Percentiles rank a stretch among this genome's conserved stretches.
phyloP scores from a whole-genome alignment of 2,113 vertebrate genomes.

The Anguilla japonica region DNA sequence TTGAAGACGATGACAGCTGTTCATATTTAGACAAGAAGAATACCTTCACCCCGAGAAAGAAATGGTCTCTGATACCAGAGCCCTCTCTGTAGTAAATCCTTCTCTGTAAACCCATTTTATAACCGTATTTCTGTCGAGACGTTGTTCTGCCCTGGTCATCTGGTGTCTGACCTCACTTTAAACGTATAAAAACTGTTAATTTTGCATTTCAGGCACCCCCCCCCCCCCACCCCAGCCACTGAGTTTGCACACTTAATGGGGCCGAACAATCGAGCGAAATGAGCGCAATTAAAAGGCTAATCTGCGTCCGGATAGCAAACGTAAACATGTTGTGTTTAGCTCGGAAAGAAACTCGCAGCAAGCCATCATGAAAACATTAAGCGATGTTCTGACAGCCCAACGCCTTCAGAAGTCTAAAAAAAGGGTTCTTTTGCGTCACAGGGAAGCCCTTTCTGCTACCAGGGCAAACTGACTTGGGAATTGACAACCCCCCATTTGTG shows the following conservation, averaged over 20 bases:
- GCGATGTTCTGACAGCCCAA: neutral
- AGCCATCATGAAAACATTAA: neutral
- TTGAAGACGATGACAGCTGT: neutral
- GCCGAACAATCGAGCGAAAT: slow-evolving; percentile 25
- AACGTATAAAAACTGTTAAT: neutral
- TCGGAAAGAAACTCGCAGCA: neutral
- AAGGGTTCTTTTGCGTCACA: neutral
- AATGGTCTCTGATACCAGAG: neutral
- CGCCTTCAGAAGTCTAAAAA: no score
- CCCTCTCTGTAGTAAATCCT: neutral
- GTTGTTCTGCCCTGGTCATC: neutral
- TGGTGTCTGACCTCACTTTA: neutral
- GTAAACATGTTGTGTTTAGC: neutral
- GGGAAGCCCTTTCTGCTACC: no score
- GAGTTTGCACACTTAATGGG: slow-evolving; percentile 30
- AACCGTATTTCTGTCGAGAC: neutral
- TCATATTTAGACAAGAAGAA: neutral
- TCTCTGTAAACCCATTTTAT: neutral
- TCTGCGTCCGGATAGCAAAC: slow-evolving; percentile 21
- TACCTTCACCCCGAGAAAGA: neutral
- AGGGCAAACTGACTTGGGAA: no score
- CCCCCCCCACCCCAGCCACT: neutral
- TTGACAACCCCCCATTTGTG: no score
- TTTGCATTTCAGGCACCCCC: neutral
- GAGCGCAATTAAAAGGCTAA: slow-evolving; percentile 22